Base-by-base conservation (phyloP, 2,888 invertebrate genomes). In the Drosophila parthenogenetica region DNA sequence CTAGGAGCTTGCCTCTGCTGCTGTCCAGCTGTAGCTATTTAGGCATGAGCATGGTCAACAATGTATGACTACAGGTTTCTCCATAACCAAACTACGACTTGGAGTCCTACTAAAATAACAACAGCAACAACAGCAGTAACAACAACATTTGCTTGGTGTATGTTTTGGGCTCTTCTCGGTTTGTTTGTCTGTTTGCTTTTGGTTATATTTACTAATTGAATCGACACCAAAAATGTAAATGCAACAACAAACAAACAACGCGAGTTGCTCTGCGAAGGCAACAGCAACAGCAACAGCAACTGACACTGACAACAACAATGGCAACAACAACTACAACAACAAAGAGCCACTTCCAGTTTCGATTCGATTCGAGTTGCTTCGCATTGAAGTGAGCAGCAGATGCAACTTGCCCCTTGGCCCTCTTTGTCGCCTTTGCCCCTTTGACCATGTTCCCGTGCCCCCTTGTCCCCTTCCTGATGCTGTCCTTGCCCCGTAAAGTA, bases 171-270 rank as follows among this genome's bases (percentile, higher is more conserved):
- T 49, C 48, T 54, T 25, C 63, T 64, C 37, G 59, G 72, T 77
- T 68, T 81, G 85, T 84, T 77, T 87, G 85, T 85, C 79, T 85
- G 84, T 87, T 85, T 85, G 87, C 85, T 86, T 86, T 86, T 86
- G 85, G 85, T 87, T 86, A 90, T 91, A 91, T 91, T 91, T 90
- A 91, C 91, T 91, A 91, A 91, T 91, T 91, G 90, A 91, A 91
- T 91, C 90, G 91, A 91, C 90, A 91, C 91, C 91, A 91, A 91
- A 90, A 90, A 90, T 86, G 90, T 90, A 86, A 90, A 90, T 86
- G 87, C 89, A 90, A 81, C 84, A 89, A 86, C 84, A 86, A 81
- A 84, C 83, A 81, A 83, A 62, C 46, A 50, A 43, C 40, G 42
- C 69, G 68, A 75, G 79, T 55, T 35, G 35, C 35, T 35, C 79